Conservation (phyloP, 1,140 invertebrate species). For the Alviniconcha marisindica region DNA sequence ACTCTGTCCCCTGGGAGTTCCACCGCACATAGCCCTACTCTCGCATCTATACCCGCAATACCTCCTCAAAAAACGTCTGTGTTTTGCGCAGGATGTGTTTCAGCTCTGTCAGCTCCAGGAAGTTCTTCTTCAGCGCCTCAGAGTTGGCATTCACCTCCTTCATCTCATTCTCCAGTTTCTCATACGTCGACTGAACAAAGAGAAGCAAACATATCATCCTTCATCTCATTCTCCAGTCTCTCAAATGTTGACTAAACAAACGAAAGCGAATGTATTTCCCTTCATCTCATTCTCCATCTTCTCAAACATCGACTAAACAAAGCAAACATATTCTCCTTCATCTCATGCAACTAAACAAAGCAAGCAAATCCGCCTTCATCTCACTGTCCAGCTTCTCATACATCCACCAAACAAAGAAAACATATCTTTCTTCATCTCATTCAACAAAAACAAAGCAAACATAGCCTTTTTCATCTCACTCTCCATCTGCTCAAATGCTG, state of each 20-base stretch:
- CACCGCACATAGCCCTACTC: neutral
- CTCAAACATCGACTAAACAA: conserved; percentile 77
- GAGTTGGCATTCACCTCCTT: conserved; percentile 90
- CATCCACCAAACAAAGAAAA: conserved; percentile 75
- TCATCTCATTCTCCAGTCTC: conserved; percentile 75
- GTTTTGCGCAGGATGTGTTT: conserved; percentile 96
- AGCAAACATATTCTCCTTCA: conserved; percentile 70
- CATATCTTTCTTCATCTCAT: too few species aligned
- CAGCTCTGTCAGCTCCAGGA: conserved; percentile 94
- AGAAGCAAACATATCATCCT: conserved; percentile 59
- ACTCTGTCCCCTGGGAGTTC: neutral
- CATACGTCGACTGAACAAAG: conserved; percentile 77
- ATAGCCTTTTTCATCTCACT: too few species aligned
- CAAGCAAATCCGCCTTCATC: conserved; percentile 71
- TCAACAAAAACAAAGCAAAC: conserved; percentile 34
- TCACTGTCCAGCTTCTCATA: conserved; percentile 76
- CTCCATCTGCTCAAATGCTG: too few species aligned
- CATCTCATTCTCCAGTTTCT: conserved; percentile 76
- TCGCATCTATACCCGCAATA: too few species aligned
- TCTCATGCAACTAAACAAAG: conserved; percentile 62
- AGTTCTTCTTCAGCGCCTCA: conserved; percentile 95
- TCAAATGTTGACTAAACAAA: conserved; percentile 77
- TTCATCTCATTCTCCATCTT: conserved; percentile 76
- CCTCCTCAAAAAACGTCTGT: conserved; percentile 96
- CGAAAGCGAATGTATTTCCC: conserved; percentile 51